phyloP scores from a whole-genome alignment of 2,113 vertebrate genomes.

The Reinhardtius hippoglossoides region DNA sequence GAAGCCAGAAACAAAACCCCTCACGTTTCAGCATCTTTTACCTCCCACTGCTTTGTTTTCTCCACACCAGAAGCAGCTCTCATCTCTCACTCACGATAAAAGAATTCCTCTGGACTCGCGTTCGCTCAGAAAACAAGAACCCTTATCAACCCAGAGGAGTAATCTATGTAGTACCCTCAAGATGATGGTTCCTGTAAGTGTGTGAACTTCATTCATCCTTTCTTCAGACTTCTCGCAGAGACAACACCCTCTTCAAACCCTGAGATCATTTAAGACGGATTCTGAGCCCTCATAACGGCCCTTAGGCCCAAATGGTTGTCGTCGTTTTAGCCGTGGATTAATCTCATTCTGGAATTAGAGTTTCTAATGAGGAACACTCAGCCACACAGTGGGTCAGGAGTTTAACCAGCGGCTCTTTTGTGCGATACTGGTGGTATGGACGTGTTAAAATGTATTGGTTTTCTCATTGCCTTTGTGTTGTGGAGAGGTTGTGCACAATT shows the following conservation, averaged over 20 bases:
- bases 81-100: no score
- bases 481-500: no score
- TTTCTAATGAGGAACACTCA: constrained; percentile 57
- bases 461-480: not conserved
- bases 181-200: constrained; percentile 33
- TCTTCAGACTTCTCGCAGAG: constrained; percentile 38
- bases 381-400: constrained; percentile 37
- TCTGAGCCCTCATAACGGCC: constrained; percentile 36
- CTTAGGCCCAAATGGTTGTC: constrained; percentile 48
- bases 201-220: constrained; percentile 44
- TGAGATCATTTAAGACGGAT: constrained; percentile 33
- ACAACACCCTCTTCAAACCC: constrained; percentile 61
- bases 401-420: constrained; percentile 46
- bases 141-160: constrained; percentile 43
- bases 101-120: no score
- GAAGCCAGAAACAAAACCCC: constrained; percentile 34
- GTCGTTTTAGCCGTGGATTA: constrained; percentile 49
- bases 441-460: constrained; percentile 46
- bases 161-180: constrained; percentile 55
- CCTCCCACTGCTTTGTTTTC: constrained; percentile 17
- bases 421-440: constrained; percentile 19
- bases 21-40: constrained; percentile 2
- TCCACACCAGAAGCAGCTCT: constrained; percentile 20
- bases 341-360: constrained; percentile 43
- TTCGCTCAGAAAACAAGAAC: constrained; percentile 11